phyloP scores from a whole-genome alignment of 1,140 invertebrate species.

The Pseudomyrmex flavicornis region DNA sequence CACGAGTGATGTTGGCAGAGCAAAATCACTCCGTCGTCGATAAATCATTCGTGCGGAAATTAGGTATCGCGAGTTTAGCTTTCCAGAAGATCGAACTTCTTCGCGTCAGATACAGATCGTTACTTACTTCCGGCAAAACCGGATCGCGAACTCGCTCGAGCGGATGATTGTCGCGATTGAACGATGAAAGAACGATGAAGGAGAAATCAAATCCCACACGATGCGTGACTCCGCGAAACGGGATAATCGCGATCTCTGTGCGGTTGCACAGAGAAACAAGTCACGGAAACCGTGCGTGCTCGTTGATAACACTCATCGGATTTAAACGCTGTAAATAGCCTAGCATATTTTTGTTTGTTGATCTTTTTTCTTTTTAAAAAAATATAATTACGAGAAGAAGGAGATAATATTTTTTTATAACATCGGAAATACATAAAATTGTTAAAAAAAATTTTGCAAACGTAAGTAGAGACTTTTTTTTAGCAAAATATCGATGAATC shows the following conservation, averaged over 20 bases:
- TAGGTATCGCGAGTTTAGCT: conserved; percentile 34
- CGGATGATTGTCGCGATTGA: conserved; percentile 6
- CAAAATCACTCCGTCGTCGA: conserved; percentile 33
- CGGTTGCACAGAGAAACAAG: neutral
- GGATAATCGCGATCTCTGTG: neutral
- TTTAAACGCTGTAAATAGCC: neutral
- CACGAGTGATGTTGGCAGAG: conserved; percentile 24
- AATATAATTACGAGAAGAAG: no score
- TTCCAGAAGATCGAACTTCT: conserved; percentile 24
- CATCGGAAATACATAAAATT: no score
- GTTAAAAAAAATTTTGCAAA: neutral
- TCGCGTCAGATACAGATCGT: neutral
- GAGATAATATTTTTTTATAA: no score
- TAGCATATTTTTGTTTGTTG: no score
- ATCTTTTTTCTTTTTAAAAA: no score
- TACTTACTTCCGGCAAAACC: conserved; percentile 33
- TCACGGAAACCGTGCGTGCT: neutral
- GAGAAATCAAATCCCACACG: conserved; percentile 9
- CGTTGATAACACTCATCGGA: neutral
- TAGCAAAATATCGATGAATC: neutral
- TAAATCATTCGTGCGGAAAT: conserved; percentile 61
- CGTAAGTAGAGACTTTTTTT: neutral
- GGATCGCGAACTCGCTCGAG: conserved; percentile 17
- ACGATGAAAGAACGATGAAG: neutral
- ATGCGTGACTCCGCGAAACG: neutral